These are phyloP conservation scores for Agelaius phoeniceus DNA, from an alignment of 2,113 vertebrate species.

Conservation along the genomic window DNA sequence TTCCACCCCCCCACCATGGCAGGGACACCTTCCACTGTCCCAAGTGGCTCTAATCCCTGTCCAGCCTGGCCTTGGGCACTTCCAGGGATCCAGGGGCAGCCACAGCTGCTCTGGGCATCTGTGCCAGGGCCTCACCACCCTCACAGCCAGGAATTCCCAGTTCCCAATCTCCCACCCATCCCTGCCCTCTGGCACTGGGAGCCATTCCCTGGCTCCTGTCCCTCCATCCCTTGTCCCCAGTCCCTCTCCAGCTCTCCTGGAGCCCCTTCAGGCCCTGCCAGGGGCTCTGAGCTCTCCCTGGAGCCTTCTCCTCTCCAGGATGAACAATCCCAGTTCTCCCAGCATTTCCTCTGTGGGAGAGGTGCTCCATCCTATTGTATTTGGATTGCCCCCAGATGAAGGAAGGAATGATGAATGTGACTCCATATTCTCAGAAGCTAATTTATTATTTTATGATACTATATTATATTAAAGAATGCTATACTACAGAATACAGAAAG, in stretches of 20 bases:
- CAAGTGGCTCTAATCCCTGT: accelerated
- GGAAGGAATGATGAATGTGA: too few species aligned
- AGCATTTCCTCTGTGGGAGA: neutral
- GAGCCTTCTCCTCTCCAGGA: neutral
- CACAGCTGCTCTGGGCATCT: neutral
- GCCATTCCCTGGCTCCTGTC: neutral
- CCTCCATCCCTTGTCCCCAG: accelerated
- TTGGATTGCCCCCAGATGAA: too few species aligned
- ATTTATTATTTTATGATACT: too few species aligned
- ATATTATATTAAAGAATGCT: too few species aligned
- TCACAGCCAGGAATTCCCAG: accelerated
- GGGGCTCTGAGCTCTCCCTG: neutral
- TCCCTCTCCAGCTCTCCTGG: neutral
- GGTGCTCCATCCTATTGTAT: neutral
- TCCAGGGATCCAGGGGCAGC: neutral
- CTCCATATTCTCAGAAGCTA: too few species aligned
- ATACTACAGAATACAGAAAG: too few species aligned
- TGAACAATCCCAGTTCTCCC: neutral
- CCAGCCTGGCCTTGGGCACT: neutral
- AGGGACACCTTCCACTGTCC: accelerated
- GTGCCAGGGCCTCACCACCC: accelerated
- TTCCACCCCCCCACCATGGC: accelerated
- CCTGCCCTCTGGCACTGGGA: neutral
- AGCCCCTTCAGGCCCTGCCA: neutral
- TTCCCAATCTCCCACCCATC: accelerated